Base-by-base conservation (phyloP, 2,888 invertebrate species). In the Netelia fuscicornis region DNA sequence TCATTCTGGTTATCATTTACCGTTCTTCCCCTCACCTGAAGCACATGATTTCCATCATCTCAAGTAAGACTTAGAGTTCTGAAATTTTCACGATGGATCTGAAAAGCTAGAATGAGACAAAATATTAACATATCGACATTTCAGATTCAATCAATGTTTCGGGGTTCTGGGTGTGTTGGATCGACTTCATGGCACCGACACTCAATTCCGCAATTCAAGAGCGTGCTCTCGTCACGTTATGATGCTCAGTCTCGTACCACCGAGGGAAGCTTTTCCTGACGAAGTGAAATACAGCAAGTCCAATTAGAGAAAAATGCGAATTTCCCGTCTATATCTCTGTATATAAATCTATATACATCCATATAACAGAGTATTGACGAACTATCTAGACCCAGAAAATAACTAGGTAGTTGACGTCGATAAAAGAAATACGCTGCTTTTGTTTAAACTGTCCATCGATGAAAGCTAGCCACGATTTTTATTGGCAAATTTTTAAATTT, bases 21-120 rank as follows among this genome's bases (percentile, higher is more conserved):
- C 98, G 0, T 97, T 97, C 93, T 96, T 97, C 92, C 97, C 97
- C 6, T 97, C 97, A 62, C 97, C 98, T 8, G 97, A 98, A 93
- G 97, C 97, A 0, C 98, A 98, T 91, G 98, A 98, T 94, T 98
- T 97, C 93, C 98, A 98, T 93, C 98, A 98, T 93, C 95, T 97
- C 87, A 98, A 97, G 97, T 97, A 93, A 95, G 95, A 93, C 9
- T 1, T 56, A 42, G 25, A 44, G 68, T 2, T 25, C 6, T 37
- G 37, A 13, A 42, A 20, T 20, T 20, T 67, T 13, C 20, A 1
- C 48, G 9, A 60, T 60, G n/a, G 30, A 37, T 56, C 13, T 5
- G 60, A n/a, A 25, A 17, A 20, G 10, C 37, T 17, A 54, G 37
- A 37, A 5, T 37, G 0, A 37, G 37, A 37, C 5, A 37, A 37